These are phyloP conservation scores for Solen grandis DNA, from an alignment of 1,140 invertebrate species.

Conservation along the genomic window DNA sequence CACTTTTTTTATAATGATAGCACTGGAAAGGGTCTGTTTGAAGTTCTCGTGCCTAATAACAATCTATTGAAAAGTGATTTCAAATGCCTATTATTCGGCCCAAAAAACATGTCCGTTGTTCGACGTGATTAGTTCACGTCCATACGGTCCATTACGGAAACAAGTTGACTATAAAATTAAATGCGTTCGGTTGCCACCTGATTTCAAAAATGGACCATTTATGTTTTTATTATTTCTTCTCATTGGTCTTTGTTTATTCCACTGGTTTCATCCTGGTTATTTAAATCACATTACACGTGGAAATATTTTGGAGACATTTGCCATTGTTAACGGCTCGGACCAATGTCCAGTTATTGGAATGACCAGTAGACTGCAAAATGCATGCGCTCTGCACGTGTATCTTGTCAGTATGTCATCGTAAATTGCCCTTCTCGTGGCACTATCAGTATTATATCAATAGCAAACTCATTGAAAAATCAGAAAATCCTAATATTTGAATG, in stretches of 20 bases:
- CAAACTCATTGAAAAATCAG: constrained; percentile 31
- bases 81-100: no score
- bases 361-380: not conserved
- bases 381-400: constrained; percentile 29
- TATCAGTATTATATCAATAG: constrained; percentile 29
- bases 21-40: no score
- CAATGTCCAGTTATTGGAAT: constrained; percentile 23
- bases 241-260: constrained; percentile 35
- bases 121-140: constrained; percentile 20
- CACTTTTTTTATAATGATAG: not conserved
- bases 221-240: not conserved
- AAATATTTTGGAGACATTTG: constrained; percentile 31
- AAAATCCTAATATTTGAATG: constrained; percentile 16
- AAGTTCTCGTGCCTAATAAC: no score
- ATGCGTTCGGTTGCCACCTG: constrained; percentile 32
- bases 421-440: constrained; percentile 33
- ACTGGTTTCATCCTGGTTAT: not conserved
- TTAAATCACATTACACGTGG: constrained; percentile 35
- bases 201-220: constrained; percentile 16
- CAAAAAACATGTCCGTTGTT: no score
- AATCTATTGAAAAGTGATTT: no score
- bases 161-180: constrained; percentile 39
- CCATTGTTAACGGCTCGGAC: constrained; percentile 13
- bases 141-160: constrained; percentile 24
- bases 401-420: not conserved